Percentiles rank a stretch among this genome's conserved stretches.
Conservation (phyloP, 2,888 invertebrate genomes). For the Oxytorus armatus region DNA sequence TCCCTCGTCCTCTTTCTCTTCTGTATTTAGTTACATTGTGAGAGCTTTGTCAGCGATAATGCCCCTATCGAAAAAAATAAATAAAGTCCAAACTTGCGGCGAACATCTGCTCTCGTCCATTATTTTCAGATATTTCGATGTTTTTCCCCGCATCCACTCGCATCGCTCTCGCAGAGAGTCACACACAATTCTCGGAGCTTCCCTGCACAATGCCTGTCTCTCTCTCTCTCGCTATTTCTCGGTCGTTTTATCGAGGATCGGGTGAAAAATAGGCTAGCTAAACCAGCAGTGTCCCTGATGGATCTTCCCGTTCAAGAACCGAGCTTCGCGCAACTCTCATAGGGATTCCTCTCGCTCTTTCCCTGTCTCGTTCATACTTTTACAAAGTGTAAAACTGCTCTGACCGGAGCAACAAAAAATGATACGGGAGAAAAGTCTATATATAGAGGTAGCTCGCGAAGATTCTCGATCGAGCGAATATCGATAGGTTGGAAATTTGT, state of each 20-base stretch:
- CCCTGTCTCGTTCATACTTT: slow-evolving; percentile 14
- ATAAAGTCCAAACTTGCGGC: slow-evolving; percentile 13
- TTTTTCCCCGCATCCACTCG: slow-evolving; percentile 31
- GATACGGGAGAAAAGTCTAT: slow-evolving; percentile 36
- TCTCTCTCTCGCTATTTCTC: slow-evolving; percentile 3
- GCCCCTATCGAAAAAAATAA: slow-evolving; percentile 21
- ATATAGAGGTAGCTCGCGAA: background rate
- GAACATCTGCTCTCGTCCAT: slow-evolving; percentile 73
- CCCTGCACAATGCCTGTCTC: background rate
- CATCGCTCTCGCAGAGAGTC: slow-evolving; percentile 18
- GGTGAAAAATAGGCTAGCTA: slow-evolving; percentile 65
- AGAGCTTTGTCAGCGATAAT: slow-evolving; percentile 22
- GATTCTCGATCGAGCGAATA: slow-evolving; percentile 43
- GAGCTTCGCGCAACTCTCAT: slow-evolving; percentile 37
- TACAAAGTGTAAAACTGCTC: slow-evolving; percentile 33
- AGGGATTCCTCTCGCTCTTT: slow-evolving; percentile 39
- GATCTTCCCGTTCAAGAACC: slow-evolving; percentile 53
- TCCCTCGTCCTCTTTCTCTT: background rate
- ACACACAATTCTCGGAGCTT: slow-evolving; percentile 31
- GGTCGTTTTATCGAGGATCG: slow-evolving; percentile 63
- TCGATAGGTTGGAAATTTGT: slow-evolving; percentile 53
- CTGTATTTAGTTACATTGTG: slow-evolving; percentile 8
- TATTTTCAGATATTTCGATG: slow-evolving; percentile 71
- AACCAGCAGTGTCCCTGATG: slow-evolving; percentile 63
- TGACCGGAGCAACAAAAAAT: slow-evolving; percentile 6